Evolutionary conservation across 2,113 vertebrate genomes (phyloP).

Genomic region (Pristiophorus japonicus): DNA sequence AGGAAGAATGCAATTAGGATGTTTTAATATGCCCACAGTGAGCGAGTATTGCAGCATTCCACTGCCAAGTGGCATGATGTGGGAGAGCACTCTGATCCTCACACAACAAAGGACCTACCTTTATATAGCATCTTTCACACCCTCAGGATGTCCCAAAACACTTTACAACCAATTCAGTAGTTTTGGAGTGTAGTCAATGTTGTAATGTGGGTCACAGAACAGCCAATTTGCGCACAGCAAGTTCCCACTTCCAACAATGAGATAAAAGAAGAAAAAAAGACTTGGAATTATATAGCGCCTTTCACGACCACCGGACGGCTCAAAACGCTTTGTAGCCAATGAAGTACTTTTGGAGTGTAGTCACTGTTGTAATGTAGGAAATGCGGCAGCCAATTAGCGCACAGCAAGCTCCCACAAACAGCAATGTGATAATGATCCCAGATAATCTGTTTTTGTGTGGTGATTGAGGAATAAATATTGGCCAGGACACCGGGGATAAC

Average conservation of each 20-base stretch:
- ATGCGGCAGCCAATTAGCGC: too few relatives aligned
- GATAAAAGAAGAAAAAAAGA: too few relatives aligned
- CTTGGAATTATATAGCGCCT: too few relatives aligned
- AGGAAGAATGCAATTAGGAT: neutral
- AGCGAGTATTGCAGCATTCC: neutral
- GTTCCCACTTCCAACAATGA: neutral
- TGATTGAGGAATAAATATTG: too few relatives aligned
- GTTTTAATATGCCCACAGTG: neutral
- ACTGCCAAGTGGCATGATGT: neutral
- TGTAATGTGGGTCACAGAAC: neutral
- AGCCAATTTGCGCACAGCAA: neutral
- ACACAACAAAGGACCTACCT: neutral
- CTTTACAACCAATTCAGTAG: neutral
- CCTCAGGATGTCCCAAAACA: neutral
- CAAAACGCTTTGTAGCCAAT: too few relatives aligned
- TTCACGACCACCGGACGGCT: too few relatives aligned
- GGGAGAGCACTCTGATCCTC: neutral
- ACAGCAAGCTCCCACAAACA: too few relatives aligned
- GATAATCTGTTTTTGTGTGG: too few relatives aligned
- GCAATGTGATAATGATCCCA: too few relatives aligned
- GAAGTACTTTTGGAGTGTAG: too few relatives aligned
- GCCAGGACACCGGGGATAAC: too few relatives aligned
- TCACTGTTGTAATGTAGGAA: too few relatives aligned
- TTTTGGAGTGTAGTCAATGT: neutral
- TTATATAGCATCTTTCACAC: neutral